Evolutionary conservation across 1,140 invertebrate species (phyloP), one percentile per base, ranked within the genome.

Genomic region (Akabosia matsudoensis): DNA sequence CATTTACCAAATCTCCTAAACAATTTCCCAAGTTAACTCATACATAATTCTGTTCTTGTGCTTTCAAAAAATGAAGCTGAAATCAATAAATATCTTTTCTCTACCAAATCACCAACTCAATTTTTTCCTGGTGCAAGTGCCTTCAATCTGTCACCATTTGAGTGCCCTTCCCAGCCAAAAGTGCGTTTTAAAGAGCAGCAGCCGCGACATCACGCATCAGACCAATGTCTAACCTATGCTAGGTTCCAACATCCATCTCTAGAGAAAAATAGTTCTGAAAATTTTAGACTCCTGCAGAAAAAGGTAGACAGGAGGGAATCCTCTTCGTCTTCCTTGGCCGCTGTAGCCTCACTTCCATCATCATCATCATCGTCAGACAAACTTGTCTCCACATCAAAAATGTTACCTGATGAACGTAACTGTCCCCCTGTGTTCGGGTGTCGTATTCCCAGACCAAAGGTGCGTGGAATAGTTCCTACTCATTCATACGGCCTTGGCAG

Each of bases 401-500:
- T 67, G 61, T 67, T 67, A 67, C 61, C 61, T 30, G 61, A 67
- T 72, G 70, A 72, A 2, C 24, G 37, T 10, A 34, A 72, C 16
- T 72, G n/a, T 28, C 70, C 34, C 45, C 45, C 70, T 22, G 16
- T 72, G n/a, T 72, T 37, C 22, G 70, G 45, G 33, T 72, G 70
- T 26, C 10, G 70, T 3, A 72, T 72, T 72, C 70, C 70, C 10
- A 16, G 70, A 45, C 70, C 70, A 1, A 72, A 72, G 28, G 1
- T 72, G 7, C 13, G 30, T 4, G 33, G 33, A 13, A 51, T 72
- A 4, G 37, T 72, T 72, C 70, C 70, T 45, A 72, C 70, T 4
- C 70, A 72, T 45, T 72, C 70, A 3, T 72, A 72, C 24, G 70
- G 70, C 22, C 33, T 72, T 51, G n/a, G 70, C 18, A 45, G 33